Conservation (phyloP, 1,140 invertebrate species). For the Ganaspis sp. region DNA sequence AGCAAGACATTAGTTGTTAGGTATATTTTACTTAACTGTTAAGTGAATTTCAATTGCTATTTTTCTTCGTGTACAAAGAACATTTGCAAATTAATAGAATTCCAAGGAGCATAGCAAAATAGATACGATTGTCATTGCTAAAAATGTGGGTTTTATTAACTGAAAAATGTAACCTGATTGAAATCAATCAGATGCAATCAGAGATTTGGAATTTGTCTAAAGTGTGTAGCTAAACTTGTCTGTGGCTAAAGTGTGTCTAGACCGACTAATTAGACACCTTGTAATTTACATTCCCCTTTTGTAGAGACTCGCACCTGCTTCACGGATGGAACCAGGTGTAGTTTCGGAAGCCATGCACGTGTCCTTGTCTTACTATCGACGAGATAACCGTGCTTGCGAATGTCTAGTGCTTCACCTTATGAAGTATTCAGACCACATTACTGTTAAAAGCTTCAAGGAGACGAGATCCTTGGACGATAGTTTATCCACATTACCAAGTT, state of each 20-base stretch:
- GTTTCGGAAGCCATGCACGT: slow-evolving; percentile 44
- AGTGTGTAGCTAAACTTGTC: too few relatives aligned
- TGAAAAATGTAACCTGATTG: too few relatives aligned
- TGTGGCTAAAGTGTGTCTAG: neutral
- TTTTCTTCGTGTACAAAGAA: too few relatives aligned
- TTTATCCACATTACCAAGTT: neutral
- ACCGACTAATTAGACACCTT: neutral
- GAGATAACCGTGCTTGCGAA: slow-evolving; percentile 29
- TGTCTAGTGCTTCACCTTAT: neutral
- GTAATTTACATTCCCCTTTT: neutral
- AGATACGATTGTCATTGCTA: too few relatives aligned
- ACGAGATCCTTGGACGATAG: slow-evolving; percentile 14
- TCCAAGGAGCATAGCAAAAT: too few relatives aligned
- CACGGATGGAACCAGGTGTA: neutral
- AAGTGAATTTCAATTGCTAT: too few relatives aligned
- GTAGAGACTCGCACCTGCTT: neutral
- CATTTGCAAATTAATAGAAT: too few relatives aligned
- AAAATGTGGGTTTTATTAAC: too few relatives aligned
- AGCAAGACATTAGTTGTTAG: too few relatives aligned
- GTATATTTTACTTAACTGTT: too few relatives aligned
- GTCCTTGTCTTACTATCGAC: slow-evolving; percentile 43
- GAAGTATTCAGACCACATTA: slow-evolving; percentile 28
- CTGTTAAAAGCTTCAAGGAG: neutral
- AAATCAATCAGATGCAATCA: too few relatives aligned
- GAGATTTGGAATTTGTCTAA: too few relatives aligned